Evolutionary conservation across 1,140 invertebrate species (phyloP).

Genomic region (Mercenaria mercenaria): DNA sequence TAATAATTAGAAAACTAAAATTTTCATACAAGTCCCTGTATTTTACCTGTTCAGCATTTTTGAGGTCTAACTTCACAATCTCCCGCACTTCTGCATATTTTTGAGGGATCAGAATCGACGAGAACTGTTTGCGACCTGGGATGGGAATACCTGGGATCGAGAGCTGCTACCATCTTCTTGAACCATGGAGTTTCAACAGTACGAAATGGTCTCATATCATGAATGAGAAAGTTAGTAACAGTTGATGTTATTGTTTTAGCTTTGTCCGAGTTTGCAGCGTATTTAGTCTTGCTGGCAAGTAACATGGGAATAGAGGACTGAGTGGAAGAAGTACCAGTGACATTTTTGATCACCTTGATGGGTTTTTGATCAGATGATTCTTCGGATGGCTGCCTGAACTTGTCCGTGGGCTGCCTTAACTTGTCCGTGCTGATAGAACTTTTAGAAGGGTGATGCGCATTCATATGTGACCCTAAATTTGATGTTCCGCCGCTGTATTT

Average conservation of each 20-base stretch:
- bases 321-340: too few species aligned
- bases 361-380: neutral
- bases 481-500: neutral
- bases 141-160: slow-evolving; percentile 26
- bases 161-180: neutral
- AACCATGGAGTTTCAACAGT: slow-evolving; percentile 23
- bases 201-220: slow-evolving; percentile 41
- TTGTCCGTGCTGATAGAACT: neutral
- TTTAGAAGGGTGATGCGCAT: neutral
- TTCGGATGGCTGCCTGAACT: neutral
- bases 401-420: neutral
- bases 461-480: neutral
- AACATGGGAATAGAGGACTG: too few species aligned
- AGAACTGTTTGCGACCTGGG: slow-evolving; percentile 29
- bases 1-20: neutral
- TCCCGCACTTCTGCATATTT: neutral
- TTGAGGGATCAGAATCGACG: slow-evolving; percentile 23
- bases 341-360: neutral
- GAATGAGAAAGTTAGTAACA: slow-evolving; percentile 29
- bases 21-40: neutral
- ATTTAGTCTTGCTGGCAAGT: neutral
- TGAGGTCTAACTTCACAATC: neutral
- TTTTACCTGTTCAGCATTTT: slow-evolving; percentile 27
- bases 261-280: neutral
- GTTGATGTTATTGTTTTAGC: slow-evolving; percentile 4